Evolutionary conservation across 2,113 vertebrate genomes (phyloP), one percentile per base, ranked within the genome.

Genomic region (Lophochroa leadbeateri): DNA sequence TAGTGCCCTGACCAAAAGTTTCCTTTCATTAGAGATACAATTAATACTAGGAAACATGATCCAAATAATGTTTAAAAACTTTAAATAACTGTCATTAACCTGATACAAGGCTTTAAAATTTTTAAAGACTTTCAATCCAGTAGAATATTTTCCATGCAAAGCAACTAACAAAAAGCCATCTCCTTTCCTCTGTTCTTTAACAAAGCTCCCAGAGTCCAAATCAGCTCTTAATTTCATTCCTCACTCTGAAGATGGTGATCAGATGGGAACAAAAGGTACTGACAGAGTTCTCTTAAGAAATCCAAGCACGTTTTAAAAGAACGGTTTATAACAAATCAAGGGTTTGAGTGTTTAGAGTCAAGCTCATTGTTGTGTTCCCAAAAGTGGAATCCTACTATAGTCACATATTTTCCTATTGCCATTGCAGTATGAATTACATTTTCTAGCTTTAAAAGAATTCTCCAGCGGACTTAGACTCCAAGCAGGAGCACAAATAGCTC

Each of bases 41-140:
- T 25, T 44, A 58, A 24, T 41, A 52, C 29, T 46, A 27, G 15
- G 35, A 86, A 77, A 67, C 0, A 1, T 13, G n/a, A 41, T 52
- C 8, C 16, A 6, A 17, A 16, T 41, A 29, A 27, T 20, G 6
- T 44, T 60, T 46, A 41, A 79, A 81, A 78, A 24, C 7, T 46
- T 78, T 33, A 61, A 82, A 61, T n/a, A 55, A 47, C 10, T 33
- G 10, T 46, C 31, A 47, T n/a, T 21, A n/a, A 31, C 16, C 14
- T 69, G n/a, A 23, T 25, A 44, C 0, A 1, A n/a, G 16, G 7
- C n/a, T 41, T 24, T 19, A 67, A 21, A 41, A 3, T 33, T 61
- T 47, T 28, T 21, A 64, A 49, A 17, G 19, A 28, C 33, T 64
- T 79, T 41, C 8, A 14, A 76, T 35, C 23, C 21, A 10, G 27